A percentile compares a stretch with the other conserved stretches of the same genome.
These are phyloP conservation scores for Leptopilina syphax DNA, from an alignment of 2,888 invertebrate genomes.

Conservation along the genomic window DNA sequence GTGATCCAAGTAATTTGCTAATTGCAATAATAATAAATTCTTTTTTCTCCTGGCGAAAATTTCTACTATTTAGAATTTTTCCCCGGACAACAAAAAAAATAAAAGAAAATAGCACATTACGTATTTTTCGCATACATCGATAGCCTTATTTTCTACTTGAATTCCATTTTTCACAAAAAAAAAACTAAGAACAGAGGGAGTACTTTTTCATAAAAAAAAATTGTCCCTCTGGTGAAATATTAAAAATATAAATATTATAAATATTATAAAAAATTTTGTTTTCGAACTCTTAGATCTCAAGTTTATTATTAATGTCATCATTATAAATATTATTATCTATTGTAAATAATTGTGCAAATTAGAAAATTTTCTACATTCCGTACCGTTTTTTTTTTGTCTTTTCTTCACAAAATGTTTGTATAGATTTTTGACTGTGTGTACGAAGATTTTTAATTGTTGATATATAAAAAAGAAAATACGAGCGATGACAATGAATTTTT, in stretches of 20 bases:
- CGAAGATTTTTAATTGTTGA: background rate
- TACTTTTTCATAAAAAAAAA: too few species aligned
- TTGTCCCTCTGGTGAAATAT: too few species aligned
- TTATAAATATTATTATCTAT: background rate
- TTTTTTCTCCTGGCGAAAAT: background rate
- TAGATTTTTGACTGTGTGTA: background rate
- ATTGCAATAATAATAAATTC: constrained; percentile 41
- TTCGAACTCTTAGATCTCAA: background rate
- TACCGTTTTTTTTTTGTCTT: background rate
- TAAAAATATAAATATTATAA: too few species aligned
- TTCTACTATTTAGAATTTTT: too few species aligned
- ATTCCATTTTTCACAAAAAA: constrained; percentile 41
- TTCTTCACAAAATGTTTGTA: background rate
- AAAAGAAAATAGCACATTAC: constrained; percentile 10
- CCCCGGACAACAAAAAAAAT: background rate
- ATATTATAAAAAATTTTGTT: too few species aligned
- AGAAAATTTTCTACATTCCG: constrained; percentile 32
- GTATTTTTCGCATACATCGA: constrained; percentile 52
- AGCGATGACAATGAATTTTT: constrained; percentile 30
- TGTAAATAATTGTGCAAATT: constrained; percentile 27
- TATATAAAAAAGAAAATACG: background rate
- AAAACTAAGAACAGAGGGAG: background rate
- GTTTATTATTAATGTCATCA: background rate
- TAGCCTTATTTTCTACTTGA: constrained; percentile 54
- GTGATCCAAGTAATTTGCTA: constrained; percentile 64